phyloP scores from a whole-genome alignment of 2,113 vertebrate species.

The Pardalotus punctatus region DNA sequence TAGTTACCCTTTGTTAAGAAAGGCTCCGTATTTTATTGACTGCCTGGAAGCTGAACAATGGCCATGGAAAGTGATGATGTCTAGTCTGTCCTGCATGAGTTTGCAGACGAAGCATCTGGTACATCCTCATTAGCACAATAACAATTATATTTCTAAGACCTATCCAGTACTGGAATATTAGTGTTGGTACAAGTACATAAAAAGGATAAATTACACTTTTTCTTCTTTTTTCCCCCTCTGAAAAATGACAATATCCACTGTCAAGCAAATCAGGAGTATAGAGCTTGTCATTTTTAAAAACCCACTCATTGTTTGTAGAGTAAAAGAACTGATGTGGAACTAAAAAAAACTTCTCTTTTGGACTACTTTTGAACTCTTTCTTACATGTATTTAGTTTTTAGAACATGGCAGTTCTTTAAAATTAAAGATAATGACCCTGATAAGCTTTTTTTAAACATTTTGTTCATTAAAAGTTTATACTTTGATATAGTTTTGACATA shows the following conservation, averaged over 20 bases:
- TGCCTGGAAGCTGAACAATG: background rate
- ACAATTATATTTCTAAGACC: background rate
- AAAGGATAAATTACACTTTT: background rate
- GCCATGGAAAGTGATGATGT: background rate
- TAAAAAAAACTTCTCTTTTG: background rate
- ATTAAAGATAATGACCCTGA: accelerated
- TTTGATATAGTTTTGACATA: background rate
- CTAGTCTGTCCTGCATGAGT: background rate
- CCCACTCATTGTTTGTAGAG: accelerated
- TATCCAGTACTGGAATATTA: background rate
- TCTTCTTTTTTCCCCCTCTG: background rate
- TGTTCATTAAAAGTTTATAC: background rate
- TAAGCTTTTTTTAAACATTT: background rate
- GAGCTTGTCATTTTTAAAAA: accelerated
- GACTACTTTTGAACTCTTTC: background rate
- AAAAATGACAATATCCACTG: background rate
- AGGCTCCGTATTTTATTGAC: background rate
- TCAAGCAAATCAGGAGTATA: background rate
- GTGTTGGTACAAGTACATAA: background rate
- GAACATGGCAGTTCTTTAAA: background rate
- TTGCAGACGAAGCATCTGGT: background rate
- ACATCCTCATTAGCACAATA: background rate
- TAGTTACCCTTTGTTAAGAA: background rate
- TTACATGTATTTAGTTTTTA: background rate
- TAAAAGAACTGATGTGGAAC: background rate